A percentile compares a stretch with the other conserved stretches of the same genome.
Conservation (phyloP, 2,113 vertebrate species). For the Crypturellus undulatus region DNA sequence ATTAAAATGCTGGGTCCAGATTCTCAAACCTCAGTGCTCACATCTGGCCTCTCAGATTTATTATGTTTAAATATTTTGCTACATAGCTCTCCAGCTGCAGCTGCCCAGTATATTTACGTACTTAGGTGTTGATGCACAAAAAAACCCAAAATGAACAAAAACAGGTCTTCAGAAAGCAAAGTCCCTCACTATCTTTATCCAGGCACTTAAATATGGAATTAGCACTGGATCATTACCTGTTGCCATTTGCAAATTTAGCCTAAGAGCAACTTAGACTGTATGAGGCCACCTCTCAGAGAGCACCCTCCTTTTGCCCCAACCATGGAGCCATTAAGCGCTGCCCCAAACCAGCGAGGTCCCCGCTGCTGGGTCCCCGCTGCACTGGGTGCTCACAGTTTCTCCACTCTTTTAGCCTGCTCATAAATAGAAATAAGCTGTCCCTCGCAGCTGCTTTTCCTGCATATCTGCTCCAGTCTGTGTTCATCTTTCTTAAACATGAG, state of each 20-base stretch:
- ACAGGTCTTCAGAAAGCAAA: not conserved
- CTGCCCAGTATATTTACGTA: not conserved
- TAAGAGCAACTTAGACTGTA: not conserved
- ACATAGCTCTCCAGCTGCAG: not conserved
- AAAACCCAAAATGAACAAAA: no score
- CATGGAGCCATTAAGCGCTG: not conserved
- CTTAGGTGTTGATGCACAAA: not conserved
- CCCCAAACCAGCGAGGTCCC: not conserved
- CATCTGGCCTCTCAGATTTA: not conserved
- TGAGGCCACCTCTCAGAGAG: not conserved
- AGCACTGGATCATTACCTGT: not conserved
- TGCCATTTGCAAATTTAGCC: not conserved
- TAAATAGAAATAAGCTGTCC: not conserved
- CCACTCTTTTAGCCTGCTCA: not conserved
- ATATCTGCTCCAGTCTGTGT: not conserved
- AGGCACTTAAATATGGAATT: not conserved
- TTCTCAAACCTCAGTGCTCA: not conserved
- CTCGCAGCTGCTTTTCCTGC: not conserved
- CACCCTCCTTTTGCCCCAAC: not conserved
- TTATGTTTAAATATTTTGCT: not conserved
- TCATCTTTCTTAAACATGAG: not conserved
- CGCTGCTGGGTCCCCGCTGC: not conserved
- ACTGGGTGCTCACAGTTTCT: not conserved
- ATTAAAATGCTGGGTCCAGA: not conserved
- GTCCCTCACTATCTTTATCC: not conserved